Evolutionary conservation across 2,888 invertebrate species (phyloP).

Genomic region (Phrixothrix hirtus): DNA sequence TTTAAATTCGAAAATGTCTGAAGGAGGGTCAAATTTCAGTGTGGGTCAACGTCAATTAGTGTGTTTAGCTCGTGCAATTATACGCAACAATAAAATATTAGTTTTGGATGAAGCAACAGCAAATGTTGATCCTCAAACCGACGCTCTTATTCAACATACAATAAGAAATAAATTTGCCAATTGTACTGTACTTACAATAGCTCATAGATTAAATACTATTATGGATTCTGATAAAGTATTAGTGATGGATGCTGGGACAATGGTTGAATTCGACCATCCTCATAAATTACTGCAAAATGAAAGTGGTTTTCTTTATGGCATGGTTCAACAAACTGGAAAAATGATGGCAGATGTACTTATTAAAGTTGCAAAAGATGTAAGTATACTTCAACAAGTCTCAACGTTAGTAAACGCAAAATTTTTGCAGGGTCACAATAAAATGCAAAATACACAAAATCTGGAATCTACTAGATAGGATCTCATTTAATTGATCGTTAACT

Average conservation of each 20-base stretch:
- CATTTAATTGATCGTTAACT: too few relatives aligned
- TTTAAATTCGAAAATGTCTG: too few relatives aligned
- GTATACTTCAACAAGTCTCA: too few relatives aligned
- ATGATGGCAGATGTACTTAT: neutral
- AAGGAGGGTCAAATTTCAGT: too few relatives aligned
- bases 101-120: slow-evolving; percentile 74
- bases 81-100: slow-evolving; percentile 49
- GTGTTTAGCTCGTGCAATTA: slow-evolving; percentile 66
- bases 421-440: too few relatives aligned
- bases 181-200: too few relatives aligned
- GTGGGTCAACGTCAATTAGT: slow-evolving; percentile 65
- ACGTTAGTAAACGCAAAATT: too few relatives aligned
- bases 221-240: too few relatives aligned
- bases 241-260: slow-evolving; percentile 1
- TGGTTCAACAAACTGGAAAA: neutral
- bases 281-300: neutral
- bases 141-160: slow-evolving; percentile 73
- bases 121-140: too few relatives aligned
- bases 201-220: too few relatives aligned
- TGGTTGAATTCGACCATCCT: slow-evolving; percentile 4
- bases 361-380: neutral
- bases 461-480: too few relatives aligned
- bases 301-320: neutral
- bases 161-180: slow-evolving; percentile 72
- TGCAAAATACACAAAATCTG: too few relatives aligned